phyloP scores from a whole-genome alignment of 92 coral and sea anemone genomes.

The Chrysogorgia sp. region DNA sequence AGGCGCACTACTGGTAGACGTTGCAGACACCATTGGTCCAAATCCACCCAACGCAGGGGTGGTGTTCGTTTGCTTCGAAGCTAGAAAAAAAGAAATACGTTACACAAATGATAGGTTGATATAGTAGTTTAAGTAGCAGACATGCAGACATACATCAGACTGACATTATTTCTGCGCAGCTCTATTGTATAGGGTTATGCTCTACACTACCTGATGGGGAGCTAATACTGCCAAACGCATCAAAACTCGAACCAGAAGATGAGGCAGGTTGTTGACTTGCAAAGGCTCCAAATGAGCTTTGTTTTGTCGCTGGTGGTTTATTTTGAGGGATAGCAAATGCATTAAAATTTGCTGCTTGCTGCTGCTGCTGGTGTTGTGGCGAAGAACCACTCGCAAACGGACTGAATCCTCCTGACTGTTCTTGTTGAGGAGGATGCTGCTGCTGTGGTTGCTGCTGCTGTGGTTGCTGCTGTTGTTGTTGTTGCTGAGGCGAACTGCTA shows the following conservation, averaged over 20 bases:
- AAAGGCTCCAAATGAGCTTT: slow-evolving; percentile 29
- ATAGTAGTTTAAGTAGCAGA: not conserved
- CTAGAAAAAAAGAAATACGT: slow-evolving; percentile 26
- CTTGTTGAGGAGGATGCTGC: slow-evolving; percentile 50
- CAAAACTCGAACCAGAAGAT: slow-evolving; percentile 62
- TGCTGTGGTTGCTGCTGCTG: not conserved
- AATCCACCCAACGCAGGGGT: slow-evolving; percentile 70
- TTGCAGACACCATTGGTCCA: slow-evolving; percentile 94
- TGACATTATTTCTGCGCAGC: not conserved
- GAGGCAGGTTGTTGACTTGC: slow-evolving; percentile 46
- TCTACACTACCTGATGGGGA: slow-evolving; percentile 63
- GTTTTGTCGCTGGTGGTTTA: slow-evolving; percentile 26
- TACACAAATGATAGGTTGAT: not conserved
- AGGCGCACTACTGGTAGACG: slow-evolving; percentile 59
- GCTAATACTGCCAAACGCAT: slow-evolving; percentile 75
- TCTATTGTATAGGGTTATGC: not conserved
- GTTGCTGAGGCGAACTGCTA: slow-evolving; percentile 52
- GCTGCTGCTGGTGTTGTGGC: slow-evolving; percentile 33
- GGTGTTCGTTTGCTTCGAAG: slow-evolving; percentile 63
- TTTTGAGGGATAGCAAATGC: slow-evolving; percentile 65
- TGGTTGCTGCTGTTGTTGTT: not conserved
- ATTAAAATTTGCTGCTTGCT: slow-evolving; percentile 67
- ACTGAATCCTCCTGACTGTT: slow-evolving; percentile 44
- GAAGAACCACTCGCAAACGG: slow-evolving; percentile 25
- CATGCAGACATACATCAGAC: no score